Percentiles rank a stretch among this genome's conserved stretches.
Evolutionary conservation across 1,140 invertebrate species (phyloP).

Genomic region (Lithobius niger): DNA sequence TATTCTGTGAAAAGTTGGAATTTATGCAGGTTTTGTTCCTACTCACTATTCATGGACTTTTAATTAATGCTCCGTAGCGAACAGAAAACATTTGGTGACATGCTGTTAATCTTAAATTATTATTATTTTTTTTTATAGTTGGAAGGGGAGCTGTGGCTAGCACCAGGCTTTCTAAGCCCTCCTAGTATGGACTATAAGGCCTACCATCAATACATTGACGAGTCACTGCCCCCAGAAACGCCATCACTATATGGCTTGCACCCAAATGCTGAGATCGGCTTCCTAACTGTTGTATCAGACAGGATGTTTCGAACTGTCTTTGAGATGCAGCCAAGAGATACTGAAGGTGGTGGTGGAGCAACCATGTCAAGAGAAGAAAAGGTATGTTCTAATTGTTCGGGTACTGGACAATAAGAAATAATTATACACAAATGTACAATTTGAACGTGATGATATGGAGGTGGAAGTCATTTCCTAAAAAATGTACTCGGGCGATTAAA

Average conservation of each 20-base stretch:
- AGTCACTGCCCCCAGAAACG: slow-evolving; percentile 76
- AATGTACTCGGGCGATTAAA: no score
- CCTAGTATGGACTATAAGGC: slow-evolving; percentile 81
- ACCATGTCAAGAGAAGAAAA: slow-evolving; percentile 88
- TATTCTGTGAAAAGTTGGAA: not conserved
- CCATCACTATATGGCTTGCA: slow-evolving; percentile 89
- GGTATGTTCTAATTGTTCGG: no score
- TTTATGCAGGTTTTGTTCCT: not conserved
- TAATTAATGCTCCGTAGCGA: not conserved
- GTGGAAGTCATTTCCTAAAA: no score
- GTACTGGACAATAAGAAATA: no score
- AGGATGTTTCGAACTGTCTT: slow-evolving; percentile 86
- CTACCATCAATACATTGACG: slow-evolving; percentile 88
- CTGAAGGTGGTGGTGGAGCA: slow-evolving; percentile 60
- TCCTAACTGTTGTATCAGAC: slow-evolving; percentile 79
- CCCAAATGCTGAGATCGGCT: slow-evolving; percentile 93
- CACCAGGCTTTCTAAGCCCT: slow-evolving; percentile 76
- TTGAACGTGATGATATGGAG: no score
- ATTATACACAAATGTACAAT: no score
- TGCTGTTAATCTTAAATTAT: not conserved
- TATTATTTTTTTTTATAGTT: slow-evolving; percentile 40
- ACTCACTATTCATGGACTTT: not conserved
- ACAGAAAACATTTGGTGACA: no score
- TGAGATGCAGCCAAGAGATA: slow-evolving; percentile 89
- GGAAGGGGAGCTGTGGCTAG: slow-evolving; percentile 79